Base-by-base conservation (phyloP, 2,888 invertebrate species). In the Eupithecia vulgata region DNA sequence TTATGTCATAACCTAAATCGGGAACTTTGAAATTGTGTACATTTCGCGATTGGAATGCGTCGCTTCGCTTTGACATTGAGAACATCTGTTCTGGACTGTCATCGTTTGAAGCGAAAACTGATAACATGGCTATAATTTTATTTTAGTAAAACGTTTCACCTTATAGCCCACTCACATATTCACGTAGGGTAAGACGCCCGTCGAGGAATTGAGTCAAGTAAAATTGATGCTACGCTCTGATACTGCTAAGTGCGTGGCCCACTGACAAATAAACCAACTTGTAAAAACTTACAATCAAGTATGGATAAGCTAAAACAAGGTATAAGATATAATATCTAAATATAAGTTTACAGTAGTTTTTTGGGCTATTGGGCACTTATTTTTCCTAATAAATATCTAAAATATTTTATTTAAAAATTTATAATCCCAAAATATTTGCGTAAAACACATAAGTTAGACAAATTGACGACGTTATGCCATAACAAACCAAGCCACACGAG, bases 61-160 rank as follows among this genome's bases (percentile, higher is more conserved):
- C 40, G 62, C 35, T 52, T 67, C 35, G 65, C 40, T 64, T 64
- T 71, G 70, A 71, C 74, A 74, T 74, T 74, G 74, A 40, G 37
- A 62, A 45, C 67, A 70, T 66, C 70, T 72, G 71, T 65, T 71
- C 34, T 15, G 30, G 59, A 57, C 64, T 71, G 68, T 68, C 74
- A 73, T 25, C 57, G 61, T 15, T 61, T 64, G 21, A n/a, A 37
- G 37, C 64, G 34, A 35, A 10, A 37, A 64, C 34, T 35, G 64
- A 61, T 61, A 61, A 61, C 34, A 61, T 5, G 59, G 3, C 34
- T 17, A 5, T 61, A 15, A 61, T 61, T 61, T 61, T 34, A 17
- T 34, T 61, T 59, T 59, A 30, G 25, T 59, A 30, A 25, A 52
- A 57, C 25, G 57, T 57, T 57, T 57, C 57, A 57, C 57, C 57